Evolutionary conservation across 2,113 vertebrate species (phyloP), one percentile per base, ranked within the genome.

Genomic region (Lota lota): DNA sequence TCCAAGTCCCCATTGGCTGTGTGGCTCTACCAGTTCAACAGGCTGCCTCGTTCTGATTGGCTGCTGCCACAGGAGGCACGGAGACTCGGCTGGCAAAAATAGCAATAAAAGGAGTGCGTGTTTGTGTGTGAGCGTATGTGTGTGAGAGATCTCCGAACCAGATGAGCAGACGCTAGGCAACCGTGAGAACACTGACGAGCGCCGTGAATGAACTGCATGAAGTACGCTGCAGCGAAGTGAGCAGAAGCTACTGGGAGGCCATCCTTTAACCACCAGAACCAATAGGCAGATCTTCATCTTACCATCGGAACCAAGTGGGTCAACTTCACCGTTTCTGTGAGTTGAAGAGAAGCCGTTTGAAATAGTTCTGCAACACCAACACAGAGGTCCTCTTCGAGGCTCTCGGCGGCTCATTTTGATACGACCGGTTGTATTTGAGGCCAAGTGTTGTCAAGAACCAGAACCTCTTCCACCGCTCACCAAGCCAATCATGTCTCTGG

Each of bases 401-500:
- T 33, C 24, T 28, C 28, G 4, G 28, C 28, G 7, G 7, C 28
- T 12, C 40, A 47, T 47, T 47, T 47, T 10, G 40, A 47, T 11
- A 11, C 40, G 40, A 47, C 40, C 7, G 40, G 40, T 33, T 33
- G 28, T 14, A 47, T 47, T 47, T 47, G 1, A 8, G 40, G 11
- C 8, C 7, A 47, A 47, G 2, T 7, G 28, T 8, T 11, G 10
- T 47, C 40, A 10, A 47, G 7, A 47, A 47, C 10, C 10, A 47
- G 40, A 11, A 47, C 40, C 40, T 47, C 40, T 47, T 14, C 40
- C 40, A 47, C 40, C 40, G 8, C 40, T 47, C 40, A 14, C 40
- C 40, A 10, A 14, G 11, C 40, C 40, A 47, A 8, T 8, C 80
- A 97, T 97, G 95, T 95, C 95, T 76, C 81, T 92, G 58, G 90